These are phyloP conservation scores for Gnatocerus cornutus DNA, from an alignment of 2,888 invertebrate species.

Conservation along the genomic window DNA sequence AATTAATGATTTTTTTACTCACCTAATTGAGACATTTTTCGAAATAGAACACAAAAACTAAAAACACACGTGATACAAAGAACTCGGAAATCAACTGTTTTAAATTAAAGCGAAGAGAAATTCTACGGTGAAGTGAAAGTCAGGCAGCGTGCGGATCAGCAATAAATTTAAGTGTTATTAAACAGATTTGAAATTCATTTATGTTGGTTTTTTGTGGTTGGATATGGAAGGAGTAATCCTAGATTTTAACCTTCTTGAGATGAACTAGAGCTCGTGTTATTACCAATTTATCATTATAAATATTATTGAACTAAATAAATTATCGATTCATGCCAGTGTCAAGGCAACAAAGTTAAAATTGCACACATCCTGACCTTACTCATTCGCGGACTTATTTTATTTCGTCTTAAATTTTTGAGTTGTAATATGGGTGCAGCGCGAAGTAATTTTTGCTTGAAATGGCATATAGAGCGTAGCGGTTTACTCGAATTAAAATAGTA, in stretches of 20 bases:
- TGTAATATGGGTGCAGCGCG: too few relatives aligned
- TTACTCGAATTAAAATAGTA: not conserved
- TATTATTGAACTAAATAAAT: not conserved
- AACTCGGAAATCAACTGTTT: constrained; percentile 45
- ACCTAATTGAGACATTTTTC: constrained; percentile 34
- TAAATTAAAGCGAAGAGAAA: constrained; percentile 44
- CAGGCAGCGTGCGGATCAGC: constrained; percentile 26
- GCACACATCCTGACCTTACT: not conserved
- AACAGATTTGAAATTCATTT: constrained; percentile 1
- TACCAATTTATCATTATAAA: too few relatives aligned
- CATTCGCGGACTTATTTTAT: too few relatives aligned
- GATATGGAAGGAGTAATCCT: not conserved
- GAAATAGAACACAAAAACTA: constrained; percentile 15
- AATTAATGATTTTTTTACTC: constrained; percentile 16
- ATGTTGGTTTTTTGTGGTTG: constrained; percentile 7
- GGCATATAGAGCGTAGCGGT: constrained; percentile 18
- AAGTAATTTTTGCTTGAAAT: constrained; percentile 3
- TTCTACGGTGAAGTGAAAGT: constrained; percentile 41
- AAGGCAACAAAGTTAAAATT: not conserved
- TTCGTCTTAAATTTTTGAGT: too few relatives aligned
- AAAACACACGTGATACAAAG: constrained; percentile 27
- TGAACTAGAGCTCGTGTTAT: too few relatives aligned
- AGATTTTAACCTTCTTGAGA: too few relatives aligned
- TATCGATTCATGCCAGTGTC: constrained; percentile 1
- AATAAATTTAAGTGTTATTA: constrained; percentile 33